These are phyloP conservation scores for Hylomyscus alleni DNA, from an alignment of 2,797 vertebrate genomes.

Conservation along the genomic window DNA sequence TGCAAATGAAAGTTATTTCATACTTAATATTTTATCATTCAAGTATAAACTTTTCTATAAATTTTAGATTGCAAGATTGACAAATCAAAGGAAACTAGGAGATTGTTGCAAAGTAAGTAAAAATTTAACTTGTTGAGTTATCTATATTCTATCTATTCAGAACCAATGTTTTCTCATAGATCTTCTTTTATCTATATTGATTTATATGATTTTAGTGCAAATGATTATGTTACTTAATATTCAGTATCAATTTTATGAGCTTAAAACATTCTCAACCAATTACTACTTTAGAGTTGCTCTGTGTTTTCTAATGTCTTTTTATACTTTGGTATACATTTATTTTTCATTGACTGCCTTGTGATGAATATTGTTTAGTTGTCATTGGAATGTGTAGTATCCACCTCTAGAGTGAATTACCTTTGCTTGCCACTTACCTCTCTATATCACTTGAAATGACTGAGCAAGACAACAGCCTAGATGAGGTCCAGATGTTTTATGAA, in stretches of 20 bases:
- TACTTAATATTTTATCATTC: neutral
- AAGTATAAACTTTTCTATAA: neutral
- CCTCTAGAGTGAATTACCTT: slow-evolving; percentile 45
- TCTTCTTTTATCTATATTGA: neutral
- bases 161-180: neutral
- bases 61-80: neutral
- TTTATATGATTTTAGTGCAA: neutral
- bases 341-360: neutral
- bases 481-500: slow-evolving; percentile 39
- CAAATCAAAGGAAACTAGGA: neutral
- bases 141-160: neutral
- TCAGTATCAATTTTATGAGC: neutral
- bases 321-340: slow-evolving; percentile 7
- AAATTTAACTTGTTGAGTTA: neutral
- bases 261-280: neutral
- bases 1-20: neutral
- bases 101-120: neutral
- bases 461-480: slow-evolving; percentile 3
- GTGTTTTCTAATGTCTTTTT: neutral
- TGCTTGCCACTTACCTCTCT: slow-evolving; percentile 24
- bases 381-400: slow-evolving; percentile 36
- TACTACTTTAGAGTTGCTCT: slow-evolving; percentile 5
- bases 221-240: neutral
- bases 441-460: slow-evolving; percentile 58
- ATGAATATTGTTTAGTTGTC: slow-evolving; percentile 54